Conservation (phyloP, 2,113 vertebrate genomes). For the Podarcis muralis region DNA sequence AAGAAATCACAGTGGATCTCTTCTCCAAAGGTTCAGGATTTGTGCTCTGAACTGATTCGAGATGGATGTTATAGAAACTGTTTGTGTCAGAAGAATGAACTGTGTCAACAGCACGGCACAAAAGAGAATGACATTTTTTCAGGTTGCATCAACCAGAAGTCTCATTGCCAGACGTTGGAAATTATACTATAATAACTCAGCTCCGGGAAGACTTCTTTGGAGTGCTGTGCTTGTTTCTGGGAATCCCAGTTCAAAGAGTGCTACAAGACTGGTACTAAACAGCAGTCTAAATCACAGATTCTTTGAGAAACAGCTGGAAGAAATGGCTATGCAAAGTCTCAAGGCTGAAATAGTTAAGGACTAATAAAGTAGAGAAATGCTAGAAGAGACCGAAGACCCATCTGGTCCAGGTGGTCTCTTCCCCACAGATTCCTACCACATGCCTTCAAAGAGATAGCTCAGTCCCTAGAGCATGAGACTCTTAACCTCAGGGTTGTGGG, state of each 20-base stretch:
- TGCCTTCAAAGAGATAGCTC: too few species aligned
- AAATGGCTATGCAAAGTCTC: too few species aligned
- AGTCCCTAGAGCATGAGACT: too few species aligned
- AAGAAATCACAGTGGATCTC: not conserved
- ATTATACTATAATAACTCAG: not conserved
- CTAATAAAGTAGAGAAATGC: too few species aligned
- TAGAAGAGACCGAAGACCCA: too few species aligned
- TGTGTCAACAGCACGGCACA: not conserved
- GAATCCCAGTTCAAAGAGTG: not conserved
- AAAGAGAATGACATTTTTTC: not conserved
- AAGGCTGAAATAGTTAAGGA: too few species aligned
- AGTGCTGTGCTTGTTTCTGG: not conserved
- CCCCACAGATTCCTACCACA: too few species aligned
- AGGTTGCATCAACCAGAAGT: not conserved
- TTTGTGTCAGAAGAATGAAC: not conserved
- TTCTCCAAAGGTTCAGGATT: not conserved
- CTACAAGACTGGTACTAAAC: too few species aligned
- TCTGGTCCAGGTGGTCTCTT: too few species aligned
- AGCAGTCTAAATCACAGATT: too few species aligned
- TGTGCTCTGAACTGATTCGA: not conserved
- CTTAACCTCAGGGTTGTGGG: too few species aligned
- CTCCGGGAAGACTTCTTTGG: not conserved
- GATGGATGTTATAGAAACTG: not conserved
- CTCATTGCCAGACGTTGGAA: not conserved
- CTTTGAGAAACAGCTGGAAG: too few species aligned